Conservation (phyloP, 2,113 vertebrate genomes). For the Strix aluco region DNA sequence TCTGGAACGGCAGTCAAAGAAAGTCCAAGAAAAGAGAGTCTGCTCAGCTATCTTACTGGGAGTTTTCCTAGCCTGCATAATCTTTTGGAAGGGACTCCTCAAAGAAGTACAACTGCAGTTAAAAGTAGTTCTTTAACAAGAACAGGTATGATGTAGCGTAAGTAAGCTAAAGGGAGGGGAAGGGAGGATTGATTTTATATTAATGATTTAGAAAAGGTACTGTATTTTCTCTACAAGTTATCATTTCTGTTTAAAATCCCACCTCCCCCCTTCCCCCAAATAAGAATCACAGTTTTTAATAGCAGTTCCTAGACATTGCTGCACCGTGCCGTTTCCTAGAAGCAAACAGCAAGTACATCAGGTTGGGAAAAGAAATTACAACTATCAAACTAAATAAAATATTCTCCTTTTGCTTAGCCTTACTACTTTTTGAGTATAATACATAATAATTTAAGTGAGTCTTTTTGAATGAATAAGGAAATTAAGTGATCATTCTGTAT, state of each 20-base stretch:
- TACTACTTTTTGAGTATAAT: not conserved
- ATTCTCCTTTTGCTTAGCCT: not conserved
- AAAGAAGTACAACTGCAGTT: slow-evolving; percentile 79
- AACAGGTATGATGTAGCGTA: slow-evolving; percentile 78
- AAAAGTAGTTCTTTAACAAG: slow-evolving; percentile 92
- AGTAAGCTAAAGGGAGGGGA: not conserved
- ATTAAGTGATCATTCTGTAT: not conserved
- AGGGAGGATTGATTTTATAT: not conserved
- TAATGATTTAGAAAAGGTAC: not conserved
- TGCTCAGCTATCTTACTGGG: slow-evolving; percentile 94
- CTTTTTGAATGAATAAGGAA: not conserved
- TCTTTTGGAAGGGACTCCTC: slow-evolving; percentile 93
- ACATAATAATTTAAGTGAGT: not conserved
- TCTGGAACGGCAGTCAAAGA: slow-evolving; percentile 83
- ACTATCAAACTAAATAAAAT: not conserved
- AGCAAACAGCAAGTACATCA: not conserved
- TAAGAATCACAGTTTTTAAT: not conserved
- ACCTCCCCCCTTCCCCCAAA: rapidly evolving
- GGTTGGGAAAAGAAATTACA: not conserved
- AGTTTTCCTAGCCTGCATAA: slow-evolving; percentile 97
- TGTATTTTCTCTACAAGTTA: not conserved
- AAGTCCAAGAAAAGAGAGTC: slow-evolving; percentile 94
- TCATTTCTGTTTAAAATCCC: not conserved
- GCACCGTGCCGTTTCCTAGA: not conserved
- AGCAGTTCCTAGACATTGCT: not conserved